A percentile compares a stretch with the other conserved stretches of the same genome.
phyloP scores from a whole-genome alignment of 2,888 invertebrate species.

The Thymelicus lineola region DNA sequence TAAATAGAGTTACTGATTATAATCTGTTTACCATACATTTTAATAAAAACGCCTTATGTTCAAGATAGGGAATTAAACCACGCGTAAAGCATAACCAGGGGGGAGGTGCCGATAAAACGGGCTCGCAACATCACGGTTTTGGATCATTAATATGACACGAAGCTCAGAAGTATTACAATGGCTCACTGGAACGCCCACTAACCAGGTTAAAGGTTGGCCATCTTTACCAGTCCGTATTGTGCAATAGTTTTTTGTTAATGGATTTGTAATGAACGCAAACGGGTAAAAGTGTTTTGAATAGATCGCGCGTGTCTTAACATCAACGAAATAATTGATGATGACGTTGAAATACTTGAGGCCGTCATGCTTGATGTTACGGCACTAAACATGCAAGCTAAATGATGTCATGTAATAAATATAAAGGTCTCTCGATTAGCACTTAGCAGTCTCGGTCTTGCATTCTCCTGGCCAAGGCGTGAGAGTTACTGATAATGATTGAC shows the following conservation, averaged over 20 bases:
- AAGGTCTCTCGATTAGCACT: too few species aligned
- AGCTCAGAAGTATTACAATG: constrained; percentile 71
- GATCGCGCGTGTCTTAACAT: constrained; percentile 39
- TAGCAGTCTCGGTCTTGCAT: too few species aligned
- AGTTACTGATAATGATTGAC: too few species aligned
- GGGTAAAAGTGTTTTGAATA: constrained; percentile 47
- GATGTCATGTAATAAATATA: not conserved
- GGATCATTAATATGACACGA: constrained; percentile 83
- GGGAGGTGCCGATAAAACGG: constrained; percentile 49
- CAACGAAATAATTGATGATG: constrained; percentile 20
- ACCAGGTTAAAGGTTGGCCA: constrained; percentile 75
- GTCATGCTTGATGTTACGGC: not conserved
- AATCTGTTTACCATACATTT: constrained; percentile 4
- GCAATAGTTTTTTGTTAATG: constrained; percentile 74
- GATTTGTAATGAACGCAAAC: constrained; percentile 64
- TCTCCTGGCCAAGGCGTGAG: too few species aligned
- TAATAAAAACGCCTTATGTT: constrained; percentile 14
- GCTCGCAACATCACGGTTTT: constrained; percentile 66
- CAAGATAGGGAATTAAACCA: constrained; percentile 34
- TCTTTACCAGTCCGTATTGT: constrained; percentile 57
- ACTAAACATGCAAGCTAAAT: not conserved
- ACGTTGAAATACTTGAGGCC: constrained; percentile 16
- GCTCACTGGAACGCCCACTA: constrained; percentile 68
- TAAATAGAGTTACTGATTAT: constrained; percentile 3
- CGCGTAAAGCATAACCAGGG: constrained; percentile 36